Conservation (phyloP, 2,113 vertebrate genomes). For the Crypturellus undulatus region DNA sequence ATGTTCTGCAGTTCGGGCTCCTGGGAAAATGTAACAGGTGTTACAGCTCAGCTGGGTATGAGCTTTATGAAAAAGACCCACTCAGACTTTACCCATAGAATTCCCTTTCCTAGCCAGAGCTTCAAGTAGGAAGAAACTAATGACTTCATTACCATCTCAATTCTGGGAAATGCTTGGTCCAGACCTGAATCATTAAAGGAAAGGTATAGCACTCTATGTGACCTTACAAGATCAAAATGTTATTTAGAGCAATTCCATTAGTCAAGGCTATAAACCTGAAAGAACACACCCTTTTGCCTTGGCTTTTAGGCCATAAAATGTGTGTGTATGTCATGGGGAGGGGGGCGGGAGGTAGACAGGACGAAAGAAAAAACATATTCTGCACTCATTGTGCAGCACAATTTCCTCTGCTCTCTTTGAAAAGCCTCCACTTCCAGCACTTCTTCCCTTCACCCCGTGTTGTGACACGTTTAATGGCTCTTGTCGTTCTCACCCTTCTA, state of each 20-base stretch:
- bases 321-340: slow-evolving; percentile 18
- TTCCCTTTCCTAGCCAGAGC: slow-evolving; percentile 79
- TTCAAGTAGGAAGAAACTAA: slow-evolving; percentile 88
- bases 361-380: slow-evolving; percentile 11
- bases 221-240: slow-evolving; percentile 84
- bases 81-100: slow-evolving; percentile 83
- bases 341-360: background rate
- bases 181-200: slow-evolving; percentile 84
- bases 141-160: slow-evolving; percentile 90
- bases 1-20: slow-evolving; percentile 79
- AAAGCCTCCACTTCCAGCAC: slow-evolving; percentile 47
- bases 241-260: slow-evolving; percentile 82
- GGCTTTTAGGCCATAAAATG: slow-evolving; percentile 60
- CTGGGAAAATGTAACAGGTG: slow-evolving; percentile 94
- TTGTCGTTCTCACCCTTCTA: slow-evolving; percentile 51
- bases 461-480: slow-evolving; percentile 70
- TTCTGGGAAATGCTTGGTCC: slow-evolving; percentile 85
- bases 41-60: slow-evolving; percentile 83
- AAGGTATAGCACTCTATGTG: slow-evolving; percentile 84
- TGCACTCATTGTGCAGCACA: background rate
- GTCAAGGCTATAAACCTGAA: slow-evolving; percentile 78
- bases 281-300: slow-evolving; percentile 71
- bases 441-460: slow-evolving; percentile 37
- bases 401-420: slow-evolving; percentile 56
- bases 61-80: slow-evolving; percentile 82